Evolutionary conservation across 2,888 invertebrate species (phyloP).

Genomic region (Tenthredo scrophulariae): DNA sequence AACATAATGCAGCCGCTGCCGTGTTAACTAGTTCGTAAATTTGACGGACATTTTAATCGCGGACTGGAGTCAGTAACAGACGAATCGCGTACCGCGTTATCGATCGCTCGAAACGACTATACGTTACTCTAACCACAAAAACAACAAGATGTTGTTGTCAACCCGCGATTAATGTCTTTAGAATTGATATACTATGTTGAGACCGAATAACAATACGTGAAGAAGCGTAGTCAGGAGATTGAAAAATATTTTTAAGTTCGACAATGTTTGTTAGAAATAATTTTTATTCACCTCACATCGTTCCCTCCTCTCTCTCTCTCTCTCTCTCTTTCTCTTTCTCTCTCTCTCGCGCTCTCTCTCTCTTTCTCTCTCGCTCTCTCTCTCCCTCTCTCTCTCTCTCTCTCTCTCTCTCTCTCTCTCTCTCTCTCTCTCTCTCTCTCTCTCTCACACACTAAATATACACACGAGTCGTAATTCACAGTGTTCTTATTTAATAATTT

Average conservation of each 20-base stretch:
- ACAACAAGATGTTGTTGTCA: conserved; percentile 13
- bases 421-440: background rate
- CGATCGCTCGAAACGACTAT: conserved; percentile 48
- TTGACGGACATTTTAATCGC: background rate
- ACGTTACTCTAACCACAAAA: conserved; percentile 50
- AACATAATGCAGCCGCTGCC: background rate
- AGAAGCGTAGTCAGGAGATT: background rate
- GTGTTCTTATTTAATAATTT: background rate
- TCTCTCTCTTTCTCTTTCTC: background rate
- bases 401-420: background rate
- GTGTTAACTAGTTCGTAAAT: background rate
- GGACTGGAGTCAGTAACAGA: background rate
- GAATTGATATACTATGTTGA: background rate
- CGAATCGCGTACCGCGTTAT: conserved; percentile 34
- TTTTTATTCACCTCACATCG: conserved; percentile 30
- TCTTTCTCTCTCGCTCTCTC: background rate
- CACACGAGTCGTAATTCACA: background rate
- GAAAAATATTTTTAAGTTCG: conserved; percentile 8
- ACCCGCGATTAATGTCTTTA: background rate
- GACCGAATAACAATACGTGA: background rate
- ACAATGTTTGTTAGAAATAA: background rate
- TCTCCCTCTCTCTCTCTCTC: background rate
- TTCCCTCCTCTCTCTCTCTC: background rate
- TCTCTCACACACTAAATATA: background rate
- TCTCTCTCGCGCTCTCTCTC: background rate